These are phyloP conservation scores for Diadophis punctatus DNA, from an alignment of 2,113 vertebrate species.

Conservation along the genomic window DNA sequence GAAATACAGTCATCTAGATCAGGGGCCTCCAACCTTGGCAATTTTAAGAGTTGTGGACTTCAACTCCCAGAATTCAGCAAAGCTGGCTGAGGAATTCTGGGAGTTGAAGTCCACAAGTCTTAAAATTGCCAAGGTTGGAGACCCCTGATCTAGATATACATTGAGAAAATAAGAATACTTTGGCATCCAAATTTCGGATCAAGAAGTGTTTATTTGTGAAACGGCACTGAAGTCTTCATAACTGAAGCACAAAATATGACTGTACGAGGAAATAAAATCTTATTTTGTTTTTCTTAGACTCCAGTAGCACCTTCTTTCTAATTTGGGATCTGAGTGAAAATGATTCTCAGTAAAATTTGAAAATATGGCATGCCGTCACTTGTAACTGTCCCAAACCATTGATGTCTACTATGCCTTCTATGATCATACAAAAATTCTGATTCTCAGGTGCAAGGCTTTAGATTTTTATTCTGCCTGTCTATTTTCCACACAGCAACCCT, in stretches of 20 bases:
- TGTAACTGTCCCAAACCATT: neutral
- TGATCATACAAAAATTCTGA: neutral
- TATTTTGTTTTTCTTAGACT: neutral
- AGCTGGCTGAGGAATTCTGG: no score
- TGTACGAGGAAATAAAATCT: neutral
- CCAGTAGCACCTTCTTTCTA: neutral
- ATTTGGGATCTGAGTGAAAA: neutral
- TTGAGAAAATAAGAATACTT: neutral
- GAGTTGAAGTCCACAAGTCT: no score
- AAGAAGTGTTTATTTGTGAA: neutral
- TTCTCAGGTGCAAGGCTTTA: slow-evolving; percentile 4
- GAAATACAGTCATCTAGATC: neutral
- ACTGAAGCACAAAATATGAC: neutral
- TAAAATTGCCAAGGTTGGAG: no score
- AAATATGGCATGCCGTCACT: neutral
- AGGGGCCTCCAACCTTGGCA: no score
- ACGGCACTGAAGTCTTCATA: neutral
- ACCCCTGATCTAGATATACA: no score
- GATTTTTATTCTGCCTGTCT: neutral
- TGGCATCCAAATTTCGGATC: neutral
- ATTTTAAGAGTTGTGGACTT: no score
- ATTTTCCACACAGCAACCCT: neutral
- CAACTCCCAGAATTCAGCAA: no score
- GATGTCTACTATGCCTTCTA: neutral
- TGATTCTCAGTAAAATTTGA: neutral